Evolutionary conservation across 2,113 vertebrate genomes (phyloP).

Genomic region (Aphelocoma coerulescens): DNA sequence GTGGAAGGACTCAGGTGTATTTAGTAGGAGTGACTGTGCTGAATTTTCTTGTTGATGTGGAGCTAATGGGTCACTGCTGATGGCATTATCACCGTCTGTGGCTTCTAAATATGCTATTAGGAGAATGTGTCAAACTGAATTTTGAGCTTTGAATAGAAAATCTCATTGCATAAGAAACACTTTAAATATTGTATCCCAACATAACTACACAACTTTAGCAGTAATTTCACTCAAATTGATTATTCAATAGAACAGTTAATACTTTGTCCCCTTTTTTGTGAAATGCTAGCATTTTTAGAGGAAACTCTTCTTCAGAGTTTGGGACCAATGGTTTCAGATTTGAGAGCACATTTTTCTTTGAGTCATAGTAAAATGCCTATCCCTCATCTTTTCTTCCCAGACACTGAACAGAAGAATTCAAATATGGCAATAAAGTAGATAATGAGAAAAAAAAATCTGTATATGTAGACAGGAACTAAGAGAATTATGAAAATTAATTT

Average conservation of each 20-base stretch:
- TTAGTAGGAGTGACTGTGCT: not conserved
- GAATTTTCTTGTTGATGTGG: not conserved
- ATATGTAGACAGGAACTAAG: conserved; percentile 63
- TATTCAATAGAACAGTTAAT: conserved; percentile 26
- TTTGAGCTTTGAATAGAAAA: not conserved
- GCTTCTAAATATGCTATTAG: not conserved
- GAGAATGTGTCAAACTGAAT: not conserved
- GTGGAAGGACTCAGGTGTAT: conserved; percentile 2
- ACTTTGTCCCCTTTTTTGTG: not conserved
- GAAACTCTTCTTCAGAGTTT: not conserved
- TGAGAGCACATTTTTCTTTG: not conserved
- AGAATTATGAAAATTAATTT: conserved; percentile 76
- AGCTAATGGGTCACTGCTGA: conserved; percentile 1
- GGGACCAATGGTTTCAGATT: not conserved
- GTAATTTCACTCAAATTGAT: conserved; percentile 46
- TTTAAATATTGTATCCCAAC: not conserved
- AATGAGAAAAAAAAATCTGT: conserved; percentile 65
- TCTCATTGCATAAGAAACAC: not conserved
- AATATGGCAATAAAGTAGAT: conserved; percentile 64
- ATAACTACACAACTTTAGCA: not conserved
- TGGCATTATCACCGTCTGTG: not conserved
- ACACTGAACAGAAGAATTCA: conserved; percentile 13
- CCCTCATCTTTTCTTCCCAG: conserved; percentile 14
- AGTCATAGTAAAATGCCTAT: not conserved
- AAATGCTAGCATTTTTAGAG: not conserved